Evolutionary conservation across 1,140 invertebrate genomes (phyloP), one percentile per base, ranked within the genome.

Genomic region (Pantala flavescens): DNA sequence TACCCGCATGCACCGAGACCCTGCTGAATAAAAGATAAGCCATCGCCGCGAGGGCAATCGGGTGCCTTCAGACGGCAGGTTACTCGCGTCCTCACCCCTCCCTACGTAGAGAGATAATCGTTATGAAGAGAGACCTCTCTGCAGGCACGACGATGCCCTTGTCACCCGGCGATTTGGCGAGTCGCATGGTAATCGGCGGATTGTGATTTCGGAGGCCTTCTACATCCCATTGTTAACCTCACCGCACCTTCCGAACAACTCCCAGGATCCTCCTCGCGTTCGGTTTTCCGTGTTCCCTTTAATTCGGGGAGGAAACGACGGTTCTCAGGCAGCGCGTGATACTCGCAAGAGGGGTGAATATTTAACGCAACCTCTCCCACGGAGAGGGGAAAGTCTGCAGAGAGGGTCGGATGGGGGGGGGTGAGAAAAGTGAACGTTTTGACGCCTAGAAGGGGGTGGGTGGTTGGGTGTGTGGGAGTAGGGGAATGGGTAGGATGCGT

Each of bases 361-460:
- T 63, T 63, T 63, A 63, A 63, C 49, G 49, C 12, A 21, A 7
- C 49, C 49, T 16, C 12, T 63, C 49, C 49, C 49, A 63, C 12
- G 49, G 49, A 12, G 49, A 19, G 28, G 28, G 28, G 28, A 36
- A 36, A 36, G 28, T 36, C 28, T 36, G 28, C 28, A 36, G 28
- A 19, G 49, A 14, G 14, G 49, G 49, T 49, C 43, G 43, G 43
- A 12, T 19, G 5, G 12, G 12, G 49, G 49, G 49, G 49, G 49
- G 12, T 63, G 49, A 63, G 49, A 63, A 63, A 63, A 63, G n/a
- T 63, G 49, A 63, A 12, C 49, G 49, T 63, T 63, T 63, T 63
- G 49, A 63, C 49, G 49, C 49, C 49, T 63, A 3, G 49, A 63
- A 12, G 49, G 5, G 49, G 14, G 49, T 19, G 43, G 43, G 43